These are phyloP conservation scores for Cydia pomonella DNA, from an alignment of 1,140 invertebrate species.

Conservation along the genomic window DNA sequence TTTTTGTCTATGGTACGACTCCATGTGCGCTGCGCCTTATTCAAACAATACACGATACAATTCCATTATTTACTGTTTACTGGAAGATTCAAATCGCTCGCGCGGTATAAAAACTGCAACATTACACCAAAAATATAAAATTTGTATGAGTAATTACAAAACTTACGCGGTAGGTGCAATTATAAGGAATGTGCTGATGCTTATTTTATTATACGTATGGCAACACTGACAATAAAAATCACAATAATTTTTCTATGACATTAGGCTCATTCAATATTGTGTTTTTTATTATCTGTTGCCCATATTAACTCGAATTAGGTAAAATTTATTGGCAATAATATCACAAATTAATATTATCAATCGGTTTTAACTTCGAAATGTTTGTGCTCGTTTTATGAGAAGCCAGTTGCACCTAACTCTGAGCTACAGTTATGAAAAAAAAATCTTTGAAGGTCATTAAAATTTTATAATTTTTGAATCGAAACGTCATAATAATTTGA, in stretches of 20 bases:
- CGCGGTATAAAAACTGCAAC: conserved; percentile 51
- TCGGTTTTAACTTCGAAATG: conserved; percentile 28
- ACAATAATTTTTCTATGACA: neutral
- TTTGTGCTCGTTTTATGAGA: conserved; percentile 28
- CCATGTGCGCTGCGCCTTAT: conserved; percentile 9
- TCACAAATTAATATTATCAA: conserved; percentile 62
- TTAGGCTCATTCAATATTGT: neutral
- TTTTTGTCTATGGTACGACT: neutral
- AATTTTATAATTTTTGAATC: conserved; percentile 42
- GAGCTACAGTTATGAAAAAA: conserved; percentile 9
- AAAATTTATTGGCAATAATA: conserved; percentile 61
- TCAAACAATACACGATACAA: conserved; percentile 15
- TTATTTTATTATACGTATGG: conserved; percentile 32
- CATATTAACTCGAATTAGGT: conserved; percentile 45
- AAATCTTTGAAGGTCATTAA: conserved; percentile 2
- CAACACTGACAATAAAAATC: neutral
- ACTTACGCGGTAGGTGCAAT: conserved; percentile 55
- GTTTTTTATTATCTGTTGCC: conserved; percentile 32
- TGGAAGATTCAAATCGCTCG: conserved; percentile 54
- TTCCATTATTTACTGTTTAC: conserved; percentile 50
- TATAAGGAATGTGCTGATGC: conserved; percentile 57
- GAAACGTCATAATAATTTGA: conserved; percentile 62
- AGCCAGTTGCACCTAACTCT: conserved; percentile 24
- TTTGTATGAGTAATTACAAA: conserved; percentile 64
- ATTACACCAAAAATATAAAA: conserved; percentile 61